phyloP scores from a whole-genome alignment of 2,113 vertebrate species.

The Micronisus gabar region DNA sequence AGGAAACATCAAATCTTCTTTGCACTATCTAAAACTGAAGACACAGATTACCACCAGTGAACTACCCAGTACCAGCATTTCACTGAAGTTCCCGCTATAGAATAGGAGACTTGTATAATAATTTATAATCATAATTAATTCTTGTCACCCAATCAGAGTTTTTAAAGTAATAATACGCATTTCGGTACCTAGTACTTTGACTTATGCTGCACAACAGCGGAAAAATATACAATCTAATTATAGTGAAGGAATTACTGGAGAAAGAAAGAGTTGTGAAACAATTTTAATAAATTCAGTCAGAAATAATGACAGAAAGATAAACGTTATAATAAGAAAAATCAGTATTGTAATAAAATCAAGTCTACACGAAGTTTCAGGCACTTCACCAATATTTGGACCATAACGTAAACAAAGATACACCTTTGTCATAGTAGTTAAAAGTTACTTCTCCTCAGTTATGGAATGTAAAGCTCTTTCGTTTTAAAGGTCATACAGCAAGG shows the following conservation, averaged over 20 bases:
- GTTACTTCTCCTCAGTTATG: neutral
- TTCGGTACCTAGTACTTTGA: neutral
- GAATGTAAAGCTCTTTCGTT: neutral
- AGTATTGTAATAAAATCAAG: neutral
- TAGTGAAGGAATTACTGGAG: neutral
- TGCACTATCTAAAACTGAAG: neutral
- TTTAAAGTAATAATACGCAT: neutral
- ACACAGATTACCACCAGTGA: slow-evolving; percentile 6
- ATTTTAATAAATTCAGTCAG: neutral
- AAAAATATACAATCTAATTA: neutral
- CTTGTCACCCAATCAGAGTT: slow-evolving; percentile 2
- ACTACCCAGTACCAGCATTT: slow-evolving; percentile 12
- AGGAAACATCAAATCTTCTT: slow-evolving; percentile 43
- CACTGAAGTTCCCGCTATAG: neutral
- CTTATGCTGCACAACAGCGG: neutral
- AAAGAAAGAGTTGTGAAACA: neutral
- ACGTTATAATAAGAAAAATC: neutral
- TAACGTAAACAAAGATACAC: neutral
- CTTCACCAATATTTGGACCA: neutral
- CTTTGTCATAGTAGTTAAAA: neutral
- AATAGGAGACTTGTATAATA: neutral
- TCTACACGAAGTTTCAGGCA: neutral
- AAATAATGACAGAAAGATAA: neutral
- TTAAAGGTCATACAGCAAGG: neutral
- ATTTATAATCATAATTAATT: slow-evolving; percentile 43